phyloP scores from a whole-genome alignment of 2,113 vertebrate species.

The Podocnemis expansa region DNA sequence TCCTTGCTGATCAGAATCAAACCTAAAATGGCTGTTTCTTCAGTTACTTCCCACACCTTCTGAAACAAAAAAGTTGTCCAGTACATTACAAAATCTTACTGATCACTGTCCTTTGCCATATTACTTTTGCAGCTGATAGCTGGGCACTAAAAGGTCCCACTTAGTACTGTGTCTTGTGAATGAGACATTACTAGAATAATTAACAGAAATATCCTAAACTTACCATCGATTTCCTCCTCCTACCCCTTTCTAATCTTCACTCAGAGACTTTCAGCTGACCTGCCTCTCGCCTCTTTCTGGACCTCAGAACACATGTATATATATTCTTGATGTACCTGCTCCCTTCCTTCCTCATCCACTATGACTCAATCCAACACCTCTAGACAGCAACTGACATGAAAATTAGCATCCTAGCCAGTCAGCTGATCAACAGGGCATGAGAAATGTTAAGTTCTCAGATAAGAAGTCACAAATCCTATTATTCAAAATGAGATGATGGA shows the following conservation, averaged over 20 bases:
- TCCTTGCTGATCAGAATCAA: background rate
- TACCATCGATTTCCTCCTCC: background rate
- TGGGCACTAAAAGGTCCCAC: no score
- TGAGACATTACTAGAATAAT: no score
- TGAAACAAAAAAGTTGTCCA: background rate
- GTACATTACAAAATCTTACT: no score
- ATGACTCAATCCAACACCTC: background rate
- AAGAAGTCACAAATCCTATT: background rate
- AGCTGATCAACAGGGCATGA: background rate
- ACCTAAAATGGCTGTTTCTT: background rate
- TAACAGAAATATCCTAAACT: no score
- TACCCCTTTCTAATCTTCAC: background rate
- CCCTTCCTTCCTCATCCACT: background rate
- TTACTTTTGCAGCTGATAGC: no score
- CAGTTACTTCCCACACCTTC: background rate
- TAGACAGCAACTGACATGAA: background rate
- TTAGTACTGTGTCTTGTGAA: no score
- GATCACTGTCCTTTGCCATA: no score
- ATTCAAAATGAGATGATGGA: background rate
- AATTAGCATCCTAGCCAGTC: accelerated
- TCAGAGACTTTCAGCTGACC: background rate
- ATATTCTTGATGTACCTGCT: background rate
- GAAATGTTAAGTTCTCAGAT: background rate
- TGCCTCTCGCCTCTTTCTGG: background rate
- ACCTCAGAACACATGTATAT: background rate